phyloP scores from a whole-genome alignment of 2,797 vertebrate species.

The Hippocampus kuda region DNA sequence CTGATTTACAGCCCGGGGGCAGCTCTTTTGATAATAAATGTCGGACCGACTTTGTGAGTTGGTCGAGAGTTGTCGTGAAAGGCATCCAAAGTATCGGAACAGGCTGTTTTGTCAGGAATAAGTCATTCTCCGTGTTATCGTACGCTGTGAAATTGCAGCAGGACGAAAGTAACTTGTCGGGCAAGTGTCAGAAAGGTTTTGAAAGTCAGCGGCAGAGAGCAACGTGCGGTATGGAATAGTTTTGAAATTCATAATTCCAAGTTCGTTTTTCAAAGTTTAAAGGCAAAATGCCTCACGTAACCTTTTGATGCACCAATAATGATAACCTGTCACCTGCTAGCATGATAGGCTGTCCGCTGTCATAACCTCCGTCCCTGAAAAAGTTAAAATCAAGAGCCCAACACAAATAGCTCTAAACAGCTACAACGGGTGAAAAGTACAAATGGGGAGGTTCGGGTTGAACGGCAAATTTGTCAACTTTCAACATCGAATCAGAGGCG shows the following conservation, averaged over 20 bases:
- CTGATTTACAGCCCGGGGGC: constrained; percentile 20
- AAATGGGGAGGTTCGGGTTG: no score
- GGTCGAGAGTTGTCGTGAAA: constrained; percentile 16
- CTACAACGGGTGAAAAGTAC: not conserved
- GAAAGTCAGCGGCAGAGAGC: not conserved
- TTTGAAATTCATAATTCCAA: not conserved
- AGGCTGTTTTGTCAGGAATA: not conserved
- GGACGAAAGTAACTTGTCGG: not conserved
- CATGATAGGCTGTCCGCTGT: no score
- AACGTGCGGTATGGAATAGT: not conserved
- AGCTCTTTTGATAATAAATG: constrained; percentile 26
- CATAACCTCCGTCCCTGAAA: no score
- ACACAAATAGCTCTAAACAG: not conserved
- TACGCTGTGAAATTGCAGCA: not conserved
- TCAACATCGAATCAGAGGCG: no score
- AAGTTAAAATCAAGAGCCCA: no score
- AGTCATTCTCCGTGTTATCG: not conserved
- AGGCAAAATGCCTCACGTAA: not conserved
- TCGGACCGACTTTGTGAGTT: constrained; percentile 19
- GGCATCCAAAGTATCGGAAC: constrained; percentile 17
- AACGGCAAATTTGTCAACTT: no score
- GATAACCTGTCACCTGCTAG: no score
- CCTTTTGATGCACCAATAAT: no score
- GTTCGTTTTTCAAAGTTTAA: not conserved
- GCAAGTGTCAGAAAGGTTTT: not conserved